Conservation (phyloP, 2,888 invertebrate genomes). For the Neoitamus cyanurus region DNA sequence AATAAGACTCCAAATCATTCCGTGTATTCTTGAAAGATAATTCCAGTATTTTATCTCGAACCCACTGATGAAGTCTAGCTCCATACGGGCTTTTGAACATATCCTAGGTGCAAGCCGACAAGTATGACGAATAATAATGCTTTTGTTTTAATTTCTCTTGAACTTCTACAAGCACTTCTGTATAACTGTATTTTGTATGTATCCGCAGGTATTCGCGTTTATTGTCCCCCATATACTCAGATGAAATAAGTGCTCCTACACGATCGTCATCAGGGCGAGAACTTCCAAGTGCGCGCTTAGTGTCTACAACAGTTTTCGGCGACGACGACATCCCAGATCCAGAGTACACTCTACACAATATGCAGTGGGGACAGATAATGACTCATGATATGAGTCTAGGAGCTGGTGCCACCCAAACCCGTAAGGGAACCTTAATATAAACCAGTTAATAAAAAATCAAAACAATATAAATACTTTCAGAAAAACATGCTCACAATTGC, state of each 20-base stretch:
- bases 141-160: neutral
- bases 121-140: no score
- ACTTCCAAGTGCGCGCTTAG: slow-evolving; percentile 76
- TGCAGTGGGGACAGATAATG: slow-evolving; percentile 74
- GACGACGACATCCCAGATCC: slow-evolving; percentile 78
- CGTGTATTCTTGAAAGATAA: no score
- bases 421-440: slow-evolving; percentile 68
- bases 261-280: slow-evolving; percentile 72
- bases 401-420: slow-evolving; percentile 73
- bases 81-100: no score
- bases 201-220: slow-evolving; percentile 64
- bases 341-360: slow-evolving; percentile 77
- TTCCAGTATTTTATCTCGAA: no score
- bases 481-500: slow-evolving; percentile 71
- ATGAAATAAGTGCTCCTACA: slow-evolving; percentile 71
- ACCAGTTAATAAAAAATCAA: neutral
- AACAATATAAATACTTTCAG: slow-evolving; percentile 59
- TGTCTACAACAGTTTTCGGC: slow-evolving; percentile 78
- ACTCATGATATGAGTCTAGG: slow-evolving; percentile 71
- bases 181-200: no score
- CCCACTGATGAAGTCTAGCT: no score
- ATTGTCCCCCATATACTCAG: slow-evolving; percentile 67
- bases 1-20: no score
- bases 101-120: no score
- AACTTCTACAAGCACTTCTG: neutral